These are phyloP conservation scores for Tupiocoris notatus DNA, from an alignment of 2,888 invertebrate species.

Conservation along the genomic window DNA sequence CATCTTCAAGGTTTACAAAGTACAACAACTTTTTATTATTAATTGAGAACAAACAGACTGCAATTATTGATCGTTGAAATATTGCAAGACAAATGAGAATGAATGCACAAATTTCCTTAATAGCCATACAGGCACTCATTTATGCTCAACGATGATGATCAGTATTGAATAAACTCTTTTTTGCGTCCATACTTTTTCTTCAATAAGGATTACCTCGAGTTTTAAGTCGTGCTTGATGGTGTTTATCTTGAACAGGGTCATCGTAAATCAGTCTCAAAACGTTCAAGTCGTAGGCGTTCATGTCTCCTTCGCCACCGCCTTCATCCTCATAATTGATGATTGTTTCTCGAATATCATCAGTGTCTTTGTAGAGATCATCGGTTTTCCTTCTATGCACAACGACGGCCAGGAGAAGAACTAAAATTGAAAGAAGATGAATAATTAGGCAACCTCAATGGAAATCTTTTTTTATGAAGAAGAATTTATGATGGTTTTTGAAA, in stretches of 20 bases:
- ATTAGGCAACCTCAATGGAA: too few species aligned
- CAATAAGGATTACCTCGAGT: conserved; percentile 57
- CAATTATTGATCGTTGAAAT: too few species aligned
- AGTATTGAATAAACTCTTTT: neutral
- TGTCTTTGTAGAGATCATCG: conserved; percentile 83
- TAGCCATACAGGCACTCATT: conserved; percentile 4
- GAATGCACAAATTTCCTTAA: too few species aligned
- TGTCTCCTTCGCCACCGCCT: conserved; percentile 95
- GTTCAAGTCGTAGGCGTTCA: conserved; percentile 83
- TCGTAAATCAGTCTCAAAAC: conserved; percentile 67
- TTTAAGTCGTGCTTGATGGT: conserved; percentile 47
- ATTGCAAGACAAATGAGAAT: too few species aligned
- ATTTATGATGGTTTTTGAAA: neutral
- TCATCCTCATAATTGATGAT: conserved; percentile 98
- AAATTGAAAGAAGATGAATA: too few species aligned
- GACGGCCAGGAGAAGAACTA: conserved; percentile 81
- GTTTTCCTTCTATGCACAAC: conserved; percentile 85
- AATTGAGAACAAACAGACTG: too few species aligned
- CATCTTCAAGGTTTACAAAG: too few species aligned
- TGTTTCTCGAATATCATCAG: conserved; percentile 95
- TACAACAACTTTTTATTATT: too few species aligned
- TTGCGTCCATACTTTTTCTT: conserved; percentile 49
- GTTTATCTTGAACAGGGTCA: conserved; percentile 52
- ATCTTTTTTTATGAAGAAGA: too few species aligned
- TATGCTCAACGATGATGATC: too few species aligned